Conservation (phyloP, 2,797 vertebrate species). For the Scolopax rusticola region DNA sequence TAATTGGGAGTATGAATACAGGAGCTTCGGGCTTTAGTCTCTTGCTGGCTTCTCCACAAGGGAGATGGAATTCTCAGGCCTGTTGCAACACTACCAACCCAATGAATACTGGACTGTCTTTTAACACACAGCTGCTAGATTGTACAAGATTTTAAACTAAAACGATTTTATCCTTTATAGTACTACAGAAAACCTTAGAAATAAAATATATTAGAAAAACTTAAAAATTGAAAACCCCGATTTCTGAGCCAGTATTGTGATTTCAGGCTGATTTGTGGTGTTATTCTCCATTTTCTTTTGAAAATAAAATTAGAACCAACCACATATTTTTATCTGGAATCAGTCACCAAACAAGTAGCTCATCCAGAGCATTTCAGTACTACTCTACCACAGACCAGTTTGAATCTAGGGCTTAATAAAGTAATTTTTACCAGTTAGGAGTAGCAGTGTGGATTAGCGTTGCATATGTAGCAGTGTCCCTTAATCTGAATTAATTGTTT, state of each 20-base stretch:
- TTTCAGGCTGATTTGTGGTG: background rate
- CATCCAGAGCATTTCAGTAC: background rate
- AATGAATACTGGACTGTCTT: background rate
- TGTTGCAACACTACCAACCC: background rate
- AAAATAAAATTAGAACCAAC: background rate
- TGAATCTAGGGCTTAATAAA: background rate
- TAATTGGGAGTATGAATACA: background rate
- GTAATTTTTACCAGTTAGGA: background rate
- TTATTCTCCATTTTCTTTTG: background rate
- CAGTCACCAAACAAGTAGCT: background rate
- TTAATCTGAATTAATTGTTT: background rate
- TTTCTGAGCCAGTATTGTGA: background rate
- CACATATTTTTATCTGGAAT: background rate
- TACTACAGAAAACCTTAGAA: background rate
- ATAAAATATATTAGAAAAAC: background rate
- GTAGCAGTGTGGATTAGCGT: background rate
- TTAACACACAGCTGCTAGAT: background rate
- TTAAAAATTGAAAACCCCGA: rapidly evolving
- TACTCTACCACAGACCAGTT: background rate
- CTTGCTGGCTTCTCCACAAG: background rate
- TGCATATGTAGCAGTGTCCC: background rate
- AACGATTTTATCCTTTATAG: background rate
- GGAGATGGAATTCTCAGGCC: background rate
- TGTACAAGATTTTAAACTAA: background rate
- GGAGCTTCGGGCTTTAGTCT: background rate